These are phyloP conservation scores for Otolemur garnettii DNA, from an alignment of 2,113 vertebrate species.

Conservation along the genomic window DNA sequence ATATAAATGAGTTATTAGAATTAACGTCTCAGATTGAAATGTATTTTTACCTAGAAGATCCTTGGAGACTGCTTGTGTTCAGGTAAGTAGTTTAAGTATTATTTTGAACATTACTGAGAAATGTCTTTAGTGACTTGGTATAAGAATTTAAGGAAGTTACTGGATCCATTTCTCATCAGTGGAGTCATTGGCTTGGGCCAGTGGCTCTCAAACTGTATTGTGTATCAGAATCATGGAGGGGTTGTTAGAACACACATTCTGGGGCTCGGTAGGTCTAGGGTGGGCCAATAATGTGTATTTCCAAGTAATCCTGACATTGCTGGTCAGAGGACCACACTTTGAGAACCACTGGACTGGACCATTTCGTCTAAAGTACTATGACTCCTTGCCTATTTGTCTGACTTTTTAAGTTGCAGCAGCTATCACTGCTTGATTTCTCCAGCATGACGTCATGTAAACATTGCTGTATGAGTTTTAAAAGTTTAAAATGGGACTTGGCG, in stretches of 20 bases:
- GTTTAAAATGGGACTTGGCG: background rate
- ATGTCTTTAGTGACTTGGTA: background rate
- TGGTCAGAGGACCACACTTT: background rate
- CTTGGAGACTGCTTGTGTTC: background rate
- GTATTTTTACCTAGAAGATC: background rate
- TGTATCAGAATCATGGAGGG: background rate
- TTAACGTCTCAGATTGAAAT: background rate
- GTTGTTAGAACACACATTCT: background rate
- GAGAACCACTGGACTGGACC: background rate
- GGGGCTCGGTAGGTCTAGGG: background rate
- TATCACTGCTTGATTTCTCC: background rate
- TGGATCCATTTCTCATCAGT: background rate
- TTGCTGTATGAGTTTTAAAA: background rate
- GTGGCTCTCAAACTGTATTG: background rate
- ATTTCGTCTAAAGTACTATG: background rate
- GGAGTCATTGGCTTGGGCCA: background rate
- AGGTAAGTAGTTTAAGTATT: background rate
- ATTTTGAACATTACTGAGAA: constrained; percentile 16
- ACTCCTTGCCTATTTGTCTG: accelerated
- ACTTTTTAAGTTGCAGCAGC: background rate
- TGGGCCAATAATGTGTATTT: background rate
- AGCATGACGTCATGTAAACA: background rate
- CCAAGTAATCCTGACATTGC: background rate
- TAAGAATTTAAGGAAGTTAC: background rate
- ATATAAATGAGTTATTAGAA: background rate